These are phyloP conservation scores for Illadopsis cleaveri DNA, from an alignment of 2,113 vertebrate genomes.

Conservation along the genomic window DNA sequence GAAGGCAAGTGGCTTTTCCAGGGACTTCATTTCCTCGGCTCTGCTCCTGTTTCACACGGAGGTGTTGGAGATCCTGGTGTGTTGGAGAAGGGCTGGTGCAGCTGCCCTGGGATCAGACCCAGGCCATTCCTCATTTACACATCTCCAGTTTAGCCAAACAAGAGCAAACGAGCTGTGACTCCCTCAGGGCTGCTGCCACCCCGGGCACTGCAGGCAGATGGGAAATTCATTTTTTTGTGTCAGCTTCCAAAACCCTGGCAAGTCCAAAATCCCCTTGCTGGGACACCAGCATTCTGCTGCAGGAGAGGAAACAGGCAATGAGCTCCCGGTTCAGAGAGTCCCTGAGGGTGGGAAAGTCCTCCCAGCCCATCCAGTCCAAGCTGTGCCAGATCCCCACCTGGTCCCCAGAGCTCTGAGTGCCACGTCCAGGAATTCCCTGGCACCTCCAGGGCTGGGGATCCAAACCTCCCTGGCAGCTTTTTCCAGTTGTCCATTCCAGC, in stretches of 20 bases:
- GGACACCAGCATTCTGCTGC: fast-evolving
- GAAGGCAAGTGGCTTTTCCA: background rate
- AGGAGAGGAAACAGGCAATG: background rate
- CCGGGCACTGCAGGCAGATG: background rate
- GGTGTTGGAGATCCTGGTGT: fast-evolving
- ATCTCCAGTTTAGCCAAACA: background rate
- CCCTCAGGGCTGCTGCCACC: background rate
- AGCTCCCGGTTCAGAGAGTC: background rate
- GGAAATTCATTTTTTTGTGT: background rate
- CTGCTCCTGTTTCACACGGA: fast-evolving
- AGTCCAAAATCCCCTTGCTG: background rate
- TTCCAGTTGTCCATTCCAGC: background rate
- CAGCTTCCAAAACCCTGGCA: background rate
- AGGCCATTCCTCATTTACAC: background rate
- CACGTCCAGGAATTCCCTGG: fast-evolving
- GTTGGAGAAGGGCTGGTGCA: fast-evolving
- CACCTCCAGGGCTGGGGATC: background rate
- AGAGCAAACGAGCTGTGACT: background rate
- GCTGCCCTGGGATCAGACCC: background rate
- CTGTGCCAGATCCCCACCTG: fast-evolving
- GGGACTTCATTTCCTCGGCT: background rate
- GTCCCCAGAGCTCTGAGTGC: background rate
- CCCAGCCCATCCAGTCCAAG: fast-evolving
- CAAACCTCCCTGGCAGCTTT: background rate
- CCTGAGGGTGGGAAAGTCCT: too few species aligned